Percentiles rank a stretch among this genome's conserved stretches.
These are phyloP conservation scores for Trachelipus rathkii DNA, from an alignment of 1,140 invertebrate species.

Conservation along the genomic window DNA sequence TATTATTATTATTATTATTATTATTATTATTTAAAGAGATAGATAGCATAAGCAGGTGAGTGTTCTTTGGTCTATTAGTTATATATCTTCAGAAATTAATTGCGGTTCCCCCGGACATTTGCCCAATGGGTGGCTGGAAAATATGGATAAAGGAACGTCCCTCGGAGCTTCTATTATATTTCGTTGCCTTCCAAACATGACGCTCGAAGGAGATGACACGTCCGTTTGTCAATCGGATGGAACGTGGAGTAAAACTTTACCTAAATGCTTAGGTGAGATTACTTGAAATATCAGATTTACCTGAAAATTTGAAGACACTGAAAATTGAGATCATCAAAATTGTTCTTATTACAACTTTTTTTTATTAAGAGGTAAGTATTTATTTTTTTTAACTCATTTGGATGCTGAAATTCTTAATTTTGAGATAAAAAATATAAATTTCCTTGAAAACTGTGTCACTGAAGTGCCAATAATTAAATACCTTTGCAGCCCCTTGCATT, in stretches of 20 bases:
- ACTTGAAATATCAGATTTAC: too few species aligned
- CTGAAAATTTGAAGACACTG: too few species aligned
- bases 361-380: too few species aligned
- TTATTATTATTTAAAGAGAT: background rate
- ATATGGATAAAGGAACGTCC: slow-evolving; percentile 38
- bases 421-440: too few species aligned
- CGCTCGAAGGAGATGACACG: slow-evolving; percentile 79
- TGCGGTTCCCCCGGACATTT: slow-evolving; percentile 67
- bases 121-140: slow-evolving; percentile 92
- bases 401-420: too few species aligned
- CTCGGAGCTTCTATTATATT: slow-evolving; percentile 74
- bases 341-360: too few species aligned
- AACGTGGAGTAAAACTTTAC: slow-evolving; percentile 85
- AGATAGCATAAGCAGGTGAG: background rate
- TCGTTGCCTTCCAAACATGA: slow-evolving; percentile 88
- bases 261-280: slow-evolving; percentile 69
- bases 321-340: too few species aligned
- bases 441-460: too few species aligned
- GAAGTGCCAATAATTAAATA: too few species aligned
- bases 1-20: background rate
- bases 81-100: slow-evolving; percentile 71
- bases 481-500: slow-evolving; percentile 75
- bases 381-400: too few species aligned
- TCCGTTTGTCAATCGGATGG: slow-evolving; percentile 88
- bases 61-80: background rate